A percentile compares a stretch with the other conserved stretches of the same genome.
These are phyloP conservation scores for Drosophila nigricruria DNA, from an alignment of 2,888 invertebrate genomes.

Conservation along the genomic window DNA sequence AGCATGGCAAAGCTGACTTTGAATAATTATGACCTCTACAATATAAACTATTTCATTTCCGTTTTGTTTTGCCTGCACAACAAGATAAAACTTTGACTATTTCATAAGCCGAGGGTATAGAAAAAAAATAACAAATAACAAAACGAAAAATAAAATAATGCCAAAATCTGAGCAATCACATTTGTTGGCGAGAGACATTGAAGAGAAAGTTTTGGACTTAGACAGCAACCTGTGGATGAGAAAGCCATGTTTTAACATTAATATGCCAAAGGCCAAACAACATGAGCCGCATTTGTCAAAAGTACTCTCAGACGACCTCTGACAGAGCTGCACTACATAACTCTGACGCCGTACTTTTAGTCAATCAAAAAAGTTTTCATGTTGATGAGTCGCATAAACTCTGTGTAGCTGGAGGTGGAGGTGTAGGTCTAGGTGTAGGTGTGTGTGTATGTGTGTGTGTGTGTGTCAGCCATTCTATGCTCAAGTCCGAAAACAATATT, in stretches of 20 bases:
- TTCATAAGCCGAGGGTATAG: neutral
- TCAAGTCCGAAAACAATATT: slow-evolving; percentile 31
- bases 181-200: slow-evolving; percentile 40
- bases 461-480: slow-evolving; percentile 5
- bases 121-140: neutral
- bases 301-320: slow-evolving; percentile 4
- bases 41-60: no score
- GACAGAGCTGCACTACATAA: slow-evolving; percentile 55
- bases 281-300: slow-evolving; percentile 42
- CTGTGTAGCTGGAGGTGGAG: neutral
- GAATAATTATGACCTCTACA: neutral
- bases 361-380: slow-evolving; percentile 68
- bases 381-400: slow-evolving; percentile 46
- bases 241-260: slow-evolving; percentile 11
- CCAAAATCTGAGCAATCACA: slow-evolving; percentile 10
- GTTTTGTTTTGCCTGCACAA: neutral
- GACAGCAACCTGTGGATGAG: slow-evolving; percentile 14
- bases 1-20: neutral
- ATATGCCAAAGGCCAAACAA: slow-evolving; percentile 50
- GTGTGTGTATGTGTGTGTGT: neutral
- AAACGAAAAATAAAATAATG: neutral
- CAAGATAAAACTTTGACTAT: neutral
- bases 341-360: slow-evolving; percentile 48
- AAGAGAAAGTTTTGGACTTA: slow-evolving; percentile 37
- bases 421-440: neutral